Base-by-base conservation (phyloP, 2,113 vertebrate species). In the Phyllostomus discolor region DNA sequence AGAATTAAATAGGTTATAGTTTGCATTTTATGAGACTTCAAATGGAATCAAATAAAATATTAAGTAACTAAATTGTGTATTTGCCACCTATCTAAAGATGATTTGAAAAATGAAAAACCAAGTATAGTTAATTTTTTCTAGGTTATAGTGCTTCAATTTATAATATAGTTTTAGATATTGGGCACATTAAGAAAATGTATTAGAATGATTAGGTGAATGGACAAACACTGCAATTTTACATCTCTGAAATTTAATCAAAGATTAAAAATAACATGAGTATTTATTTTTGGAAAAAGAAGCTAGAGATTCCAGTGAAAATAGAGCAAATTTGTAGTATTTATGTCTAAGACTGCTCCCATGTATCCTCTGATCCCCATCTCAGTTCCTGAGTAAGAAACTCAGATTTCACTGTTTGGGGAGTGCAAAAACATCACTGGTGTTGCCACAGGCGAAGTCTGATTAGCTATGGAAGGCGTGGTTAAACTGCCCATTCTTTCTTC, bases 11-110 rank as follows among this genome's bases (percentile, higher is more conserved):
- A 52, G 16, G 52, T 52, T 52, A 52, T 19, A 52, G 17, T 97
- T 95, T 97, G 93, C 98, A 97, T 98, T 98, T 98, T 98, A 92
- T 98, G 75, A 97, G 67, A 97, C 97, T 93, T 97, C 91, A 96
- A 94, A 97, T 97, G 96, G 97, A 95, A 98, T 91, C 83, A 98
- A 97, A 92, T 93, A 96, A 96, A 98, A 86, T 91, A 59, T 90
- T 97, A 92, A 90, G 75, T 52, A 52, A 52, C 10, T 10, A 48
- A 11, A 48, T 12, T 48, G 10, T 48, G 97, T 97, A 95, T 8
- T 10, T 96, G 94, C 67, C 97, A 84, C 41, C 95, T 97, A 98
- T 98, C 98, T 98, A 98, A 99, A 99, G 80, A 82, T 97, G 97
- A 97, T 97, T 98, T 67, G 3, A 3, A n/a, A n/a, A 67, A 67